Evolutionary conservation across 2,113 vertebrate species (phyloP).

Genomic region (Python bivittatus): DNA sequence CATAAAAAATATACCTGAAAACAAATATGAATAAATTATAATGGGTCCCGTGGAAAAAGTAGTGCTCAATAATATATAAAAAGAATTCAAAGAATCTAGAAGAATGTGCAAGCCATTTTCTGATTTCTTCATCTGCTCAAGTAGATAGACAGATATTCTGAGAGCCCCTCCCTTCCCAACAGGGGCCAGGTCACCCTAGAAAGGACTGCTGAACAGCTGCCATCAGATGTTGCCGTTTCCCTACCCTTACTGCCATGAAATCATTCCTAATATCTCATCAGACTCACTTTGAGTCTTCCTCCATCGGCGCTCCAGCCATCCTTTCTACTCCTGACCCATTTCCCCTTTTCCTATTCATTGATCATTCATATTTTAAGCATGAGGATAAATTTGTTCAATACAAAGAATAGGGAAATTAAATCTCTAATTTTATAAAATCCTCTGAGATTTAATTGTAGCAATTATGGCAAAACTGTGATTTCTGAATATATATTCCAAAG

Average conservation of each 20-base stretch:
- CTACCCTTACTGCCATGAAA: neutral
- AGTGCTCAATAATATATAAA: neutral
- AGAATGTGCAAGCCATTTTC: neutral
- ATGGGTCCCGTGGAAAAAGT: neutral
- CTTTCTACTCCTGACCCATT: neutral
- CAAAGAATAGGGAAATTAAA: too few species aligned
- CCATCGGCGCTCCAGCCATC: neutral
- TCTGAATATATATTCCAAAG: too few species aligned
- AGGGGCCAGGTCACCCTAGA: neutral
- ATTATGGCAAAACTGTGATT: too few species aligned
- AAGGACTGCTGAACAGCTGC: neutral
- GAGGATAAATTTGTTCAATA: neutral
- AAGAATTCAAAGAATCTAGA: neutral
- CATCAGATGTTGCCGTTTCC: neutral
- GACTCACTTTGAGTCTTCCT: neutral
- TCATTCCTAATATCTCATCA: neutral
- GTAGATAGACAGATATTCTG: neutral
- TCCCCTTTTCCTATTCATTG: neutral
- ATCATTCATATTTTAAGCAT: neutral
- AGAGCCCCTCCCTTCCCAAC: neutral
- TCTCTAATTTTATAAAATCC: too few species aligned
- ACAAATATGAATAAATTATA: conserved; percentile 23
- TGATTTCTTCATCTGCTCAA: neutral
- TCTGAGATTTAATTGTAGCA: too few species aligned
- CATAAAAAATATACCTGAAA: conserved; percentile 94